Conservation (phyloP, 2,888 invertebrate species). For the Drosophila demipolita region DNA sequence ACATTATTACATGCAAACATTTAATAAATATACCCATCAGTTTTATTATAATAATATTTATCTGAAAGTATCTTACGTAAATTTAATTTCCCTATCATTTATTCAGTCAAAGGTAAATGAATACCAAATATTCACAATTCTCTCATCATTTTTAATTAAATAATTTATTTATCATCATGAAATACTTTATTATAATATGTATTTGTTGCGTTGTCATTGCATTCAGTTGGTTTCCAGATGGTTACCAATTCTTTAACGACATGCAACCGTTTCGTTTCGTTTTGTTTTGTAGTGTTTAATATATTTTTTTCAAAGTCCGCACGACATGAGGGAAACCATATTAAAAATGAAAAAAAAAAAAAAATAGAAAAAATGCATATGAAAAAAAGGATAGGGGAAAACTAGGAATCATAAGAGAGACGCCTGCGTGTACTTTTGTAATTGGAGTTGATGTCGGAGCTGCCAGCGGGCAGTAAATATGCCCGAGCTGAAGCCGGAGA, state of each 20-base stretch:
- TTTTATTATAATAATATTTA: too few relatives aligned
- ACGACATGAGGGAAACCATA: conserved; percentile 61
- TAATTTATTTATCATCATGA: not conserved
- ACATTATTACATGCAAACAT: not conserved
- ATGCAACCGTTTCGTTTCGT: conserved; percentile 28
- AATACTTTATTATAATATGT: not conserved
- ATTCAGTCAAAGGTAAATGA: not conserved
- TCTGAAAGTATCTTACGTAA: not conserved
- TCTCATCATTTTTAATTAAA: not conserved
- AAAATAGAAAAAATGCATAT: conserved; percentile 26
- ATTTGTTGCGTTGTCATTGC: conserved; percentile 16
- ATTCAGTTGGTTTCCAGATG: conserved; percentile 26
- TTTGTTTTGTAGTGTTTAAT: conserved; percentile 6
- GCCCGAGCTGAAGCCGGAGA: conserved; percentile 27
- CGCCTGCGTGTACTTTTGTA: conserved; percentile 80
- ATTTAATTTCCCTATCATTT: not conserved
- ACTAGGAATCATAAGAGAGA: conserved; percentile 77
- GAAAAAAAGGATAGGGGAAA: conserved; percentile 17
- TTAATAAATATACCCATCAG: not conserved
- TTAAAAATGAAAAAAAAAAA: conserved; percentile 51
- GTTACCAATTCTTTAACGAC: conserved; percentile 20
- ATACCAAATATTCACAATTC: not conserved
- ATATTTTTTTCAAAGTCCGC: conserved; percentile 36
- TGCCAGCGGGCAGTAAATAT: conserved; percentile 70
- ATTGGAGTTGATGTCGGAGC: conserved; percentile 78